Conservation (phyloP, 2,888 invertebrate genomes). For the Latrodectus hesperus region DNA sequence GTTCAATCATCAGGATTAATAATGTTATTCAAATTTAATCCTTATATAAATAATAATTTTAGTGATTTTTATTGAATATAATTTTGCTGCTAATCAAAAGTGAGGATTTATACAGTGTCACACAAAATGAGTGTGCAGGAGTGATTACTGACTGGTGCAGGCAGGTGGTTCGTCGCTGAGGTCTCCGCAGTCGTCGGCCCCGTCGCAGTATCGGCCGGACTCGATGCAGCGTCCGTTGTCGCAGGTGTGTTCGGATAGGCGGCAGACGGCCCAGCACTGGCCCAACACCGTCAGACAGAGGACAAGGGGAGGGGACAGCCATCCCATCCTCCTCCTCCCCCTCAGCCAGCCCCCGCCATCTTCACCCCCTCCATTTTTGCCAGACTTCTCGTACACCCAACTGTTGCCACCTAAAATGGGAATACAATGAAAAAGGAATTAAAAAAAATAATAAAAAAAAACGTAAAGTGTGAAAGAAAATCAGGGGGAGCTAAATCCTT, state of each 20-base stretch:
- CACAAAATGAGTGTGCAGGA: neutral
- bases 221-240: conserved; percentile 78
- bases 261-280: conserved; percentile 77
- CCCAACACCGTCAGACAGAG: conserved; percentile 38
- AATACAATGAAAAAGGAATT: no score
- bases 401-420: neutral
- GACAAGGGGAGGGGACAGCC: conserved; percentile 54
- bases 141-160: conserved; percentile 83
- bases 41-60: no score
- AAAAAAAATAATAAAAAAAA: no score
- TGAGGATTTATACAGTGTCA: neutral
- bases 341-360: conserved; percentile 25
- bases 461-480: no score
- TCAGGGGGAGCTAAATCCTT: no score
- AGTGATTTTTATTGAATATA: no score
- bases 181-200: conserved; percentile 85
- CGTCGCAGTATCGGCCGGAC: conserved; percentile 85
- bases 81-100: no score
- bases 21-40: no score
- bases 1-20: no score
- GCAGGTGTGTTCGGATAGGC: conserved; percentile 83
- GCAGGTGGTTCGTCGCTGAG: conserved; percentile 84
- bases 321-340: conserved; percentile 62
- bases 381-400: neutral
- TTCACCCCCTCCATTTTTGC: neutral